Percentiles rank a stretch among this genome's conserved stretches.
Evolutionary conservation across 1,140 invertebrate species (phyloP).

Genomic region (Bombyx mandarina): DNA sequence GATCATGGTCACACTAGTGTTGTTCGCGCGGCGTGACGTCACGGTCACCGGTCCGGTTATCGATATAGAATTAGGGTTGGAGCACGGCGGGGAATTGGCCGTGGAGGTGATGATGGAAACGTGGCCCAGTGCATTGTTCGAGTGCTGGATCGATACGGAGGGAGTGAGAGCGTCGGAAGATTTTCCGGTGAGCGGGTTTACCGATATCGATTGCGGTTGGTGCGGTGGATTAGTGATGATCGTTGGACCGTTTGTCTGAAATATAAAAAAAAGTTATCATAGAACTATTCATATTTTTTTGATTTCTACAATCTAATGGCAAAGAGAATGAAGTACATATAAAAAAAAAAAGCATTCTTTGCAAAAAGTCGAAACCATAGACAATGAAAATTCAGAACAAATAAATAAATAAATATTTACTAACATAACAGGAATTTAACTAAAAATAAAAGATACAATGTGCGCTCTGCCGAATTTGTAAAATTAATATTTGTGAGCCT

Average conservation of each 20-base stretch:
- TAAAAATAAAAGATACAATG: too few relatives aligned
- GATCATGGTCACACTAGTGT: conserved; percentile 80
- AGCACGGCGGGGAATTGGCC: conserved; percentile 21
- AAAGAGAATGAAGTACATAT: too few relatives aligned
- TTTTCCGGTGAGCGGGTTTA: conserved; percentile 55
- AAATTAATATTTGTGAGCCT: too few relatives aligned
- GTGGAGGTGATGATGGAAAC: conserved; percentile 43
- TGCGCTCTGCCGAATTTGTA: too few relatives aligned
- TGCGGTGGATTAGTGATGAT: conserved; percentile 37
- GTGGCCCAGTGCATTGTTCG: conserved; percentile 51
- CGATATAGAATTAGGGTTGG: conserved; percentile 32
- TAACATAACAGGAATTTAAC: too few relatives aligned
- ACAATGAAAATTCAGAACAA: too few relatives aligned
- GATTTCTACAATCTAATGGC: too few relatives aligned
- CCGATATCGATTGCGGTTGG: conserved; percentile 55
- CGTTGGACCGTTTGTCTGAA: conserved; percentile 31
- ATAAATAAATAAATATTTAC: too few relatives aligned
- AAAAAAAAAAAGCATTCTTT: too few relatives aligned
- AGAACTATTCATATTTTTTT: too few relatives aligned
- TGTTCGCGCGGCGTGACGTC: conserved; percentile 75
- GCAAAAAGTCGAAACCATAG: too few relatives aligned
- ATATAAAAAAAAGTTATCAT: conserved; percentile 3
- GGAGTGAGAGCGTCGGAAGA: conserved; percentile 50
- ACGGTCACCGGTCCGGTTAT: conserved; percentile 72
- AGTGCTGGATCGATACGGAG: conserved; percentile 57